Conservation (phyloP, 2,113 vertebrate genomes). For the Tragulus kanchil region DNA sequence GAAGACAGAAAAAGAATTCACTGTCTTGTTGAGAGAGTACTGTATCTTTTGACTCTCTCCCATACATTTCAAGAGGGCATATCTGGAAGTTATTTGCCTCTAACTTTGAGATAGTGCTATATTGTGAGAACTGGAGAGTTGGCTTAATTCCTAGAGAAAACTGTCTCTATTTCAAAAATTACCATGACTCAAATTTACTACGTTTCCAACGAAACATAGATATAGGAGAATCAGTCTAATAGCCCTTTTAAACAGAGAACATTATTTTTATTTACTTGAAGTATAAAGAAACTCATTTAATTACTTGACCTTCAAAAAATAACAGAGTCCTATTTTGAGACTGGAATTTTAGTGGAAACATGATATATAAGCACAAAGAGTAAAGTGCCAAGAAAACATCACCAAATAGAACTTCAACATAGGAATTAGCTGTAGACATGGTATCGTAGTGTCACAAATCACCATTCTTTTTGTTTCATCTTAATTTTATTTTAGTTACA, state of each 20-base stretch:
- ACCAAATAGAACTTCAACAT: not conserved
- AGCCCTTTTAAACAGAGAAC: not conserved
- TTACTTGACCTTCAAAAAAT: not conserved
- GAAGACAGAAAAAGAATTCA: not conserved
- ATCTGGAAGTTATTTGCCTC: not conserved
- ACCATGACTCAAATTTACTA: not conserved
- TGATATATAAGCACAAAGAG: not conserved
- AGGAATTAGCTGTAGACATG: not conserved
- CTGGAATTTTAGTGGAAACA: not conserved
- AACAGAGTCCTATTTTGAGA: not conserved
- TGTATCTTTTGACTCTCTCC: not conserved
- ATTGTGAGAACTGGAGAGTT: not conserved
- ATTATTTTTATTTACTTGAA: not conserved
- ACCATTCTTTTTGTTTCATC: not conserved
- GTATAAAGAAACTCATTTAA: not conserved
- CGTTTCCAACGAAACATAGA: conserved; percentile 21
- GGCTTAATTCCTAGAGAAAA: not conserved
- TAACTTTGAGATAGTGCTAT: not conserved
- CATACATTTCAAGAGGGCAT: not conserved
- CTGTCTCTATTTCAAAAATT: conserved; percentile 15
- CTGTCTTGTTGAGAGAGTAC: not conserved
- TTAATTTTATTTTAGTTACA: not conserved
- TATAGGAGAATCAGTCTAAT: not conserved
- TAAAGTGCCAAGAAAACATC: not conserved
- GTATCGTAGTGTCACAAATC: not conserved